phyloP scores from a whole-genome alignment of 2,113 vertebrate species.

The Orthonyx spaldingii region DNA sequence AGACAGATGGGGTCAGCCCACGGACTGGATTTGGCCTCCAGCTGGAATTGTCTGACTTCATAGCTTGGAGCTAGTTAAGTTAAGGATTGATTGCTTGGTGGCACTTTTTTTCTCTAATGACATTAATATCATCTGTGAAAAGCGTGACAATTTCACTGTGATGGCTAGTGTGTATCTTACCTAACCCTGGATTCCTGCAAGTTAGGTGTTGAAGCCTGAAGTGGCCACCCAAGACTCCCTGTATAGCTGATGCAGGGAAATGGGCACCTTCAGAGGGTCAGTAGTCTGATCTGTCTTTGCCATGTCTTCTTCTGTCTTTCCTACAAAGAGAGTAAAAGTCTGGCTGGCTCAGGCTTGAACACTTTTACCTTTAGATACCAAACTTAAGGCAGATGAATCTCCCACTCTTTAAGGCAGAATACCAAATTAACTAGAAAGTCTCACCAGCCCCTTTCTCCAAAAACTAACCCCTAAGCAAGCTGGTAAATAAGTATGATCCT shows the following conservation, averaged over 20 bases:
- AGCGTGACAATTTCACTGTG: background rate
- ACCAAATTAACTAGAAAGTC: background rate
- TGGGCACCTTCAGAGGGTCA: background rate
- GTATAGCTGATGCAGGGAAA: background rate
- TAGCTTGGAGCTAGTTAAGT: constrained; percentile 3
- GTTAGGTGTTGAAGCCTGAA: background rate
- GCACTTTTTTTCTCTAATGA: background rate
- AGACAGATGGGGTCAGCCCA: constrained; percentile 22
- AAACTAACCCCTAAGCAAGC: background rate
- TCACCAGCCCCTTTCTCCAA: background rate
- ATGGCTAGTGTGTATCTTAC: background rate
- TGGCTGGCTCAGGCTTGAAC: background rate
- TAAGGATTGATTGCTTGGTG: background rate
- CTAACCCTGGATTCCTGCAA: background rate
- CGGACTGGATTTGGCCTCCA: background rate
- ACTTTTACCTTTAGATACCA: background rate
- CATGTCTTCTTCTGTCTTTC: background rate
- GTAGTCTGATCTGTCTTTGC: background rate
- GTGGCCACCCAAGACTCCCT: background rate
- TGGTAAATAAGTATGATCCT: background rate
- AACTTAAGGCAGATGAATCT: background rate
- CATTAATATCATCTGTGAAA: background rate
- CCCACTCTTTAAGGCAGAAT: background rate
- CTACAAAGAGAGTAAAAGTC: background rate
- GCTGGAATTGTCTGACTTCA: background rate